Evolutionary conservation across 2,888 invertebrate genomes (phyloP), one percentile per base, ranked within the genome.

Genomic region (Synanthedon andrenaeformis): DNA sequence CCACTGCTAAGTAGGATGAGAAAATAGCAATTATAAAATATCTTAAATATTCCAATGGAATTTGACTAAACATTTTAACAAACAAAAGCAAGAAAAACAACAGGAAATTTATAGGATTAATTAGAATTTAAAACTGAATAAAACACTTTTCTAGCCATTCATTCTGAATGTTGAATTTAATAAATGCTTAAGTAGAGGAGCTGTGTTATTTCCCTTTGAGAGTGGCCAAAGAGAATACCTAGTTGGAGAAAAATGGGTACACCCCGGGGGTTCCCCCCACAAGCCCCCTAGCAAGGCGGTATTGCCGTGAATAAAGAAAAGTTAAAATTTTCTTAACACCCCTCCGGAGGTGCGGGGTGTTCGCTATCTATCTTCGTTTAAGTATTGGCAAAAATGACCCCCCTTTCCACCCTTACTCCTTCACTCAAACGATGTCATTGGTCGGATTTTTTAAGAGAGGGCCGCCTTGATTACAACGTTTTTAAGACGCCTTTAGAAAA

Each of bases 361-460:
- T 59, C 59, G 62, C 79, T 82, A 82, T 85, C 86, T 84, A 75
- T 84, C 85, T 85, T 86, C 80, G 80, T 83, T 83, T 77, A 84
- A 83, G 85, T 85, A 86, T 86, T 78, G 85, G 83, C 82, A 86
- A 86, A 85, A 86, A 85, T 82, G 72, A 73, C 79, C 78, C 77
- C 75, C 74, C 71, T 59, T n/a, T 57, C 53, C 66, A 62, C 60
- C 61, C 63, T 58, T 58, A 80, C 82, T 70, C 79, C 57, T 60
- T 80, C 76, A 58, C 82, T 57, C 60, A 55, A 58, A 62, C 62
- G 63, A 64, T 82, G 81, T 79, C 86, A 82, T 79, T 83, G 78
- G 77, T 62, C 59, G 67, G 67, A 73, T 79, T 79, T 45, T 45
- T 45, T 45, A 12, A 13, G 42, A 45, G 45, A 45, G 45, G 45